A percentile compares a stretch with the other conserved stretches of the same genome.
phyloP scores from a whole-genome alignment of 2,797 vertebrate genomes.

The Jordanella pulchra region DNA sequence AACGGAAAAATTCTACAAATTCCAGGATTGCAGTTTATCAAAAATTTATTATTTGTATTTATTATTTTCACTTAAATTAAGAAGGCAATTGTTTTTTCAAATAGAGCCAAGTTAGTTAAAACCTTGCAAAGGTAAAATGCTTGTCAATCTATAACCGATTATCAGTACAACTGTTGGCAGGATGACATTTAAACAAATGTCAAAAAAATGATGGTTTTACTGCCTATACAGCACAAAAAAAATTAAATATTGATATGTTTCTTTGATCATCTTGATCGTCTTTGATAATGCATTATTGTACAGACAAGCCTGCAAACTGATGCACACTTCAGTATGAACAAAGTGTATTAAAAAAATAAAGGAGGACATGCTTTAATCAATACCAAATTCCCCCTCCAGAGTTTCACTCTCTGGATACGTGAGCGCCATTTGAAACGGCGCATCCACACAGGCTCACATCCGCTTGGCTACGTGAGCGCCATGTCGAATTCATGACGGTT shows the following conservation, averaged over 20 bases:
- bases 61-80: no score
- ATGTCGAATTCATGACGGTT: slow-evolving; percentile 81
- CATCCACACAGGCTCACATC: slow-evolving; percentile 74
- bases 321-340: slow-evolving; percentile 9
- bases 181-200: neutral
- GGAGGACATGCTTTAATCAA: slow-evolving; percentile 47
- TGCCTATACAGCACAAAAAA: slow-evolving; percentile 8
- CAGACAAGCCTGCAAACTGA: slow-evolving; percentile 17
- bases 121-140: no score
- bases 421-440: slow-evolving; percentile 71
- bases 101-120: no score
- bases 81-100: no score
- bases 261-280: no score
- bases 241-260: slow-evolving; percentile 26
- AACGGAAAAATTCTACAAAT: neutral
- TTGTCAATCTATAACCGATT: neutral
- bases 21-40: no score
- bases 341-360: slow-evolving; percentile 33
- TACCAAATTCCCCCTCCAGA: slow-evolving; percentile 44
- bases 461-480: slow-evolving; percentile 79
- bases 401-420: slow-evolving; percentile 68
- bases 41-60: no score
- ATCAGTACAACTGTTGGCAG: neutral
- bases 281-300: slow-evolving; percentile 17
- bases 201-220: neutral